Conservation (phyloP, 2,888 invertebrate genomes). For the Seira sanloemensis region DNA sequence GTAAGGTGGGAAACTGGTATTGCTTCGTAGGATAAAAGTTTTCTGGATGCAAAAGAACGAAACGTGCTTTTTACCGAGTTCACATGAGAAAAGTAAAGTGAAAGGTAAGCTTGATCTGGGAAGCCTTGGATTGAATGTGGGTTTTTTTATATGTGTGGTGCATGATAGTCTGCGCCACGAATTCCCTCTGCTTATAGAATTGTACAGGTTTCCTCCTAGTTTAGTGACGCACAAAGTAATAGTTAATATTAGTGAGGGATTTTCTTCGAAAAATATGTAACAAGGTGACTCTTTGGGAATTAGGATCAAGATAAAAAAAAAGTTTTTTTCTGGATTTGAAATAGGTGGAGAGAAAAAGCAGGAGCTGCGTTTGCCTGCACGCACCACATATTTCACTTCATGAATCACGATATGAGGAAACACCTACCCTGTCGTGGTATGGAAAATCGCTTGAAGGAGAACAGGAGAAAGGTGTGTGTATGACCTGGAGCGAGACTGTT, state of each 20-base stretch:
- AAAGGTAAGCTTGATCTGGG: constrained; percentile 1
- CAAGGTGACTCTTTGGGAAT: constrained; percentile 3
- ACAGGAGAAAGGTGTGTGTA: neutral
- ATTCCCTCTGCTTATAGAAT: neutral
- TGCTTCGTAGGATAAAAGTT: too few species aligned
- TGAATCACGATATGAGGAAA: too few species aligned
- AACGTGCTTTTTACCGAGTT: too few species aligned
- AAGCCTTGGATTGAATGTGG: neutral
- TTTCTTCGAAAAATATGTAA: neutral
- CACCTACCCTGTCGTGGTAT: too few species aligned
- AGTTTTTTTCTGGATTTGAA: constrained; percentile 26
- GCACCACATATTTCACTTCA: too few species aligned
- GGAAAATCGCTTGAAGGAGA: too few species aligned
- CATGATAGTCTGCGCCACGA: too few species aligned
- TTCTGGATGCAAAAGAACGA: too few species aligned
- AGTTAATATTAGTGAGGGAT: neutral
- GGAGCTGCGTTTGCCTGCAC: too few species aligned
- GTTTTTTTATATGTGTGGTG: neutral
- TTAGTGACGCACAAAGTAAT: neutral
- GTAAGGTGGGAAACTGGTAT: too few species aligned
- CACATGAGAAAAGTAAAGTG: neutral
- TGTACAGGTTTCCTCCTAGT: neutral
- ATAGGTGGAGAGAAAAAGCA: constrained; percentile 26
- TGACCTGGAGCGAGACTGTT: constrained; percentile 38
- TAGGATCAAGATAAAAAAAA: constrained; percentile 25